These are phyloP conservation scores for Lordiphosa andalusiaca DNA, from an alignment of 2,888 invertebrate species.

Conservation along the genomic window DNA sequence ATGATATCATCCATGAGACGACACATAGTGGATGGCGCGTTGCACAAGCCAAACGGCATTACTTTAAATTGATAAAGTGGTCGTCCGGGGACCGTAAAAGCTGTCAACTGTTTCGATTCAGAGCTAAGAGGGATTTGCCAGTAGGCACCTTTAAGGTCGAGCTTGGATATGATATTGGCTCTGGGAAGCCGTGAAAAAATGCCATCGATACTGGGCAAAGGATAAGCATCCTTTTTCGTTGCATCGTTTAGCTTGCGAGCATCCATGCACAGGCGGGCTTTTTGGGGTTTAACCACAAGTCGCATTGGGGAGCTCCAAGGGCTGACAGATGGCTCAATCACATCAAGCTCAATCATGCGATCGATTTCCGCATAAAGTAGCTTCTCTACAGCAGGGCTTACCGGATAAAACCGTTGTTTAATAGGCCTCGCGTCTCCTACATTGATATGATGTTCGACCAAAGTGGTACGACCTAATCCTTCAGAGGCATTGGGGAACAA, in stretches of 20 bases:
- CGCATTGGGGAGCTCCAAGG: conserved; percentile 6
- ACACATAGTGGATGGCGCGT: conserved; percentile 7
- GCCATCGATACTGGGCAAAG: no score
- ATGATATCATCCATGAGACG: conserved; percentile 8
- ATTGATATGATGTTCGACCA: neutral
- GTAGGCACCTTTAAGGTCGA: conserved; percentile 1
- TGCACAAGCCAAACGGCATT: conserved; percentile 7
- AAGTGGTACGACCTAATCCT: no score
- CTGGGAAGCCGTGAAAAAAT: no score
- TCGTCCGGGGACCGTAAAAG: neutral
- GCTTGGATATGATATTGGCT: neutral
- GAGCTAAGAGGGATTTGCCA: neutral
- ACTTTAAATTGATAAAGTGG: conserved; percentile 8
- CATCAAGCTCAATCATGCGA: conserved; percentile 5
- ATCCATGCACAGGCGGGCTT: conserved; percentile 7
- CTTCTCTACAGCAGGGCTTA: neutral
- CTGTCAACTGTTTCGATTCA: neutral
- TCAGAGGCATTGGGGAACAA: no score
- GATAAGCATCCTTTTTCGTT: conserved; percentile 2
- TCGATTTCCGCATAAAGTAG: conserved; percentile 1
- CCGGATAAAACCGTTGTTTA: neutral
- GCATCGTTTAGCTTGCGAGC: conserved; percentile 1
- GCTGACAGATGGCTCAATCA: conserved; percentile 5
- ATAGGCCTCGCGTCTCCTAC: neutral
- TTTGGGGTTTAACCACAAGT: conserved; percentile 1